These are phyloP conservation scores for Lochmaea crataegi DNA, from an alignment of 2,888 invertebrate species.

Conservation along the genomic window DNA sequence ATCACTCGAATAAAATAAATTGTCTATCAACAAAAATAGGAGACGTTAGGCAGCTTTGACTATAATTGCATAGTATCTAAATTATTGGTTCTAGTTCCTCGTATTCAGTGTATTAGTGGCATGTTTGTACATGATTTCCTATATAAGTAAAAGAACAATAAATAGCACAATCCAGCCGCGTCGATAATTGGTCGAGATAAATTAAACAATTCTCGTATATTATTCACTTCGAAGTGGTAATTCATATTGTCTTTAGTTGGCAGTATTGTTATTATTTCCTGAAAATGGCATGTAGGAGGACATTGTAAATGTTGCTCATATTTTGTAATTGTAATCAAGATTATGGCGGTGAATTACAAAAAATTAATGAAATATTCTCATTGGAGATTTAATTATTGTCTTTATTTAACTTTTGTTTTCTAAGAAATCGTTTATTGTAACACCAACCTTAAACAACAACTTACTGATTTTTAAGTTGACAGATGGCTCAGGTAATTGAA, in stretches of 20 bases:
- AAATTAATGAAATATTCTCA: conserved; percentile 56
- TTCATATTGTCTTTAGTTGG: conserved; percentile 64
- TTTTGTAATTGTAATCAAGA: conserved; percentile 65
- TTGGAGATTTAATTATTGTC: conserved; percentile 48
- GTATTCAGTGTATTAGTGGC: background rate
- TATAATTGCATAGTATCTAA: background rate
- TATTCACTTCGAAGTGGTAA: conserved; percentile 58
- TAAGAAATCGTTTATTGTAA: conserved; percentile 53
- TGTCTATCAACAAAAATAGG: no score
- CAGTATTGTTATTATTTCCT: conserved; percentile 63
- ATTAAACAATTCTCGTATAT: conserved; percentile 62
- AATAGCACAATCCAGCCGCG: conserved; percentile 47
- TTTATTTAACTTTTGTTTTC: conserved; percentile 43
- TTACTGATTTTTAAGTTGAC: no score
- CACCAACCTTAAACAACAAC: background rate
- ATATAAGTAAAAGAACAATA: conserved; percentile 46
- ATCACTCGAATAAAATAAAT: no score
- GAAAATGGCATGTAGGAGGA: conserved; percentile 63
- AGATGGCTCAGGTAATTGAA: no score
- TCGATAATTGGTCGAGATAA: conserved; percentile 63
- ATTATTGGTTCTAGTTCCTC: background rate
- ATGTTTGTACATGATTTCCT: conserved; percentile 24
- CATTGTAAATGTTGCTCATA: conserved; percentile 63
- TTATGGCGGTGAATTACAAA: conserved; percentile 61
- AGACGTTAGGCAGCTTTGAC: no score